Conservation (phyloP, 1,140 invertebrate genomes). For the Steinernema feltiae region DNA sequence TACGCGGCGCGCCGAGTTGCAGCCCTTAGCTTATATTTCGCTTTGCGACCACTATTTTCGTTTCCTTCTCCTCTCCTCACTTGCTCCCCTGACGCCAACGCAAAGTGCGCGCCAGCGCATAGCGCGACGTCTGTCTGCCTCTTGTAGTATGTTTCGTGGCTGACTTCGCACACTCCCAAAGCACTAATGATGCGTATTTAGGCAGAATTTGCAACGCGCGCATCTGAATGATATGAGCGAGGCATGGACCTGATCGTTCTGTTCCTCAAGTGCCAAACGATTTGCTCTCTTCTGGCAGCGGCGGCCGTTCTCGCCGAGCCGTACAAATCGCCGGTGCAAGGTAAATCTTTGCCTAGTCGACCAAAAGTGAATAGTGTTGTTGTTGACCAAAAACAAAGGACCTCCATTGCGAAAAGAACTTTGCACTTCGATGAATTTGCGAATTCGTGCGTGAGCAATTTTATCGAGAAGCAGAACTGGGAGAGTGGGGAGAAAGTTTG, state of each 20-base stretch:
- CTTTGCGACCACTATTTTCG: not conserved
- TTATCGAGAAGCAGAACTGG: too few species aligned
- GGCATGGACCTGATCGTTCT: conserved; percentile 10
- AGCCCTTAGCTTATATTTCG: conserved; percentile 12
- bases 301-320: not conserved
- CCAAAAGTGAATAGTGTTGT: too few species aligned
- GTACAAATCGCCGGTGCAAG: conserved; percentile 7
- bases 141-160: too few species aligned
- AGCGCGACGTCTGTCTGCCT: too few species aligned
- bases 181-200: not conserved
- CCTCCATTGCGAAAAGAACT: too few species aligned
- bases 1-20: conserved; percentile 12
- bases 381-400: too few species aligned
- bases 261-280: conserved; percentile 1
- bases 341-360: not conserved
- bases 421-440: not conserved
- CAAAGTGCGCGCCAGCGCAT: too few species aligned
- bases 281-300: conserved; percentile 1
- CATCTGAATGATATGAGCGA: not conserved
- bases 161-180: too few species aligned
- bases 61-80: not conserved
- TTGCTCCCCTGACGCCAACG: not conserved
- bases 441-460: not conserved
- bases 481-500: too few species aligned
- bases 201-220: not conserved